Evolutionary conservation across 2,797 vertebrate species (phyloP).

Genomic region (Muscicapa striata): DNA sequence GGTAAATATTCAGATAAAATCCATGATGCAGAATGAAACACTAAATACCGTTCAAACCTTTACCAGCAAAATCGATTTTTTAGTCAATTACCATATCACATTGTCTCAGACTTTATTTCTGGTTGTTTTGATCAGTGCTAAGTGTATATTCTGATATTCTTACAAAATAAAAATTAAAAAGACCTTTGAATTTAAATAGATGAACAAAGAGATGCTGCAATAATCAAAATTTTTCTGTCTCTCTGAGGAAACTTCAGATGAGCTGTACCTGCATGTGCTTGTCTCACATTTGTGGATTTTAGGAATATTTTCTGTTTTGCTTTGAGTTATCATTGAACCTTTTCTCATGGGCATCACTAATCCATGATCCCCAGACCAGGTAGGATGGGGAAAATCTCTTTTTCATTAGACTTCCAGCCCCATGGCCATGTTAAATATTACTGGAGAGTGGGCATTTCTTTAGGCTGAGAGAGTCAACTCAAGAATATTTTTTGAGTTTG

Average conservation of each 20-base stretch:
- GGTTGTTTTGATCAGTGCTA: background rate
- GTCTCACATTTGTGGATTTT: background rate
- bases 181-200: background rate
- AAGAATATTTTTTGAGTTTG: background rate
- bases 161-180: background rate
- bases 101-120: background rate
- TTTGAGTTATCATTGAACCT: background rate
- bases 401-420: background rate
- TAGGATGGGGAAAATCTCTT: background rate
- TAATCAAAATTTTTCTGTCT: background rate
- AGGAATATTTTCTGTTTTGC: background rate
- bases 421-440: fast-evolving
- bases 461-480: background rate
- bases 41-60: background rate
- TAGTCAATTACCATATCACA: background rate
- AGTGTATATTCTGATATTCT: background rate
- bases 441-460: background rate
- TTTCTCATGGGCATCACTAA: background rate
- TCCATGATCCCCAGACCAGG: background rate
- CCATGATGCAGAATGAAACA: background rate
- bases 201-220: background rate
- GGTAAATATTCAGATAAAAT: background rate
- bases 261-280: fast-evolving
- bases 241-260: background rate
- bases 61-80: background rate